Evolutionary conservation across 35 echinoderm and acorn worm species (phyloP), one percentile per base, ranked within the genome.

Genomic region (Nesometra sesokonis): DNA sequence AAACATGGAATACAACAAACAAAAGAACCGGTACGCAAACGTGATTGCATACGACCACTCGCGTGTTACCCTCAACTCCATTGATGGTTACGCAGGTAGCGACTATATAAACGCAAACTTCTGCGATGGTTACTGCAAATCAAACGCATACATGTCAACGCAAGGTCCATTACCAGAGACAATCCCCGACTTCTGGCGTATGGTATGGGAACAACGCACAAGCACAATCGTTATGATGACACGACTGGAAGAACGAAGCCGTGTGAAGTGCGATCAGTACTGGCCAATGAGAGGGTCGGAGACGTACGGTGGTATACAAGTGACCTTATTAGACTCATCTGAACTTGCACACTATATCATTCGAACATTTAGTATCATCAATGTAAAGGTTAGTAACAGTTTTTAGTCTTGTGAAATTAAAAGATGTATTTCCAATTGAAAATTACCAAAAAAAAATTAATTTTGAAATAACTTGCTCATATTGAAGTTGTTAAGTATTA

Each of bases 211-310:
- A 77, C 96, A 99, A 85, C 83, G 96, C 13, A 90, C 96, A 11
- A 80, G 81, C 17, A 99, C 96, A 5, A 92, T 99, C 21, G 96
- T 99, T 32, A 99, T 99, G 96, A 99, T 99, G 96, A 99, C 96
- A 3, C 94, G 94, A 32, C 82, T 99, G 38, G 96, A 99, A 76
- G 96, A 99, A 85, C 94, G 96, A 82, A 99, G 94, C 67, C 88
- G 96, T 78, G 95, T 98, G 2, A 98, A 98, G 78, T 98, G 95
- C 89, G 95, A 98, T 76, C 95, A 98, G 92, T 98, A 98, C 82
- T 98, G 95, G 95, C 95, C 95, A 30, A 94, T 33, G 32, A 82
- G 93, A 23, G 95, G 93, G 17, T 90, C 91, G 37, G 95, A 98
- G 32, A 94, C 90, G 0, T 98, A 98, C 37, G 95, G 95, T 4